These are phyloP conservation scores for Lontra canadensis DNA, from an alignment of 2,113 vertebrate species.

Conservation along the genomic window DNA sequence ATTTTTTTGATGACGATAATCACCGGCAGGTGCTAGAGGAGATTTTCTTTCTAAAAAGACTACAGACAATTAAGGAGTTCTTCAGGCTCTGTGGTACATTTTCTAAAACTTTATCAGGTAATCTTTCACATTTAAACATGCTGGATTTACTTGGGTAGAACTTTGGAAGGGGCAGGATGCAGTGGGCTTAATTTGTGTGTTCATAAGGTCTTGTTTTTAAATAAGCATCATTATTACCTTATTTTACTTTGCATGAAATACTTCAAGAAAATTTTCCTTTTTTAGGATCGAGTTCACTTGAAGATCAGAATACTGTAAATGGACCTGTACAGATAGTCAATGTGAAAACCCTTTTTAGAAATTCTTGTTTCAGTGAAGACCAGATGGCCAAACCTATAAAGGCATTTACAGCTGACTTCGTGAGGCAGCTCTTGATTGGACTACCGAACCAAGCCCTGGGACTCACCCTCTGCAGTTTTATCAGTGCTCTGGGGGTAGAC, in stretches of 20 bases:
- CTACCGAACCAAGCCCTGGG: constrained; percentile 95
- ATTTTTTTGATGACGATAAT: constrained; percentile 92
- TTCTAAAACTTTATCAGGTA: constrained; percentile 95
- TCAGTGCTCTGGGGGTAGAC: constrained; percentile 94
- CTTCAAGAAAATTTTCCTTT: constrained; percentile 41
- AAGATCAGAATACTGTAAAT: constrained; percentile 91
- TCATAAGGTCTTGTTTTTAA: not conserved
- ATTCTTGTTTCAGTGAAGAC: constrained; percentile 94
- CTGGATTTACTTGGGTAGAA: not conserved
- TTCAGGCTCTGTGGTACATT: constrained; percentile 96
- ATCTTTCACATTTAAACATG: not conserved
- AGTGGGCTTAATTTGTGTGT: not conserved
- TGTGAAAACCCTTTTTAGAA: constrained; percentile 92
- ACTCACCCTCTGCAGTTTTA: constrained; percentile 94
- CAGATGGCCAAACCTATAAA: constrained; percentile 98
- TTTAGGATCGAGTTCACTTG: constrained; percentile 87
- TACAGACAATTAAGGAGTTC: constrained; percentile 97
- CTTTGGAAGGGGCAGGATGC: not conserved
- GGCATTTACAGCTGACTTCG: constrained; percentile 97
- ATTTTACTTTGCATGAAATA: constrained; percentile 25
- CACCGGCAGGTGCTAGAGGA: constrained; percentile 95
- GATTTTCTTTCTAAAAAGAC: constrained; percentile 96
- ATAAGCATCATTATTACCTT: not conserved
- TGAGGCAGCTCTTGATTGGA: constrained; percentile 96
- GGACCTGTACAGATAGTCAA: constrained; percentile 91